Conservation (phyloP, 1,140 invertebrate genomes). For the Venustaconcha ellipsiformis region DNA sequence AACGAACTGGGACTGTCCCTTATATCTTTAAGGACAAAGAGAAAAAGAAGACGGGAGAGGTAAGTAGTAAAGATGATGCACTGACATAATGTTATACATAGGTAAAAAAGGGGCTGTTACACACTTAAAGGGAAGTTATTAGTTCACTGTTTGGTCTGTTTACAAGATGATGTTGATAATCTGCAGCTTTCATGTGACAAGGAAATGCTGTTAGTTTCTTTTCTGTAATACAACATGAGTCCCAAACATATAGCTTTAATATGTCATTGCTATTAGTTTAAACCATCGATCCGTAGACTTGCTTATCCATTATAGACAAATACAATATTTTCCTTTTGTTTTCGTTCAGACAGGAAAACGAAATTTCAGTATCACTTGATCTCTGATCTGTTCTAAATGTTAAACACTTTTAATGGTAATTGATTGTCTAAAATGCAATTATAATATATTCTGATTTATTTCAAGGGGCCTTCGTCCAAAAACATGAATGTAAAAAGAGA, state of each 20-base stretch:
- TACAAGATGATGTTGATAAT: no score
- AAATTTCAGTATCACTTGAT: neutral
- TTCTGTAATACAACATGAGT: no score
- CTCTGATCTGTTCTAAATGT: neutral
- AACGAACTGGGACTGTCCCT: neutral
- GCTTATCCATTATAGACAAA: no score
- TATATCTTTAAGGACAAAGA: neutral
- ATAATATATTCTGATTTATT: neutral
- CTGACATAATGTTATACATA: neutral
- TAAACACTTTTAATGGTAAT: no score
- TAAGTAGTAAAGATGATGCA: neutral
- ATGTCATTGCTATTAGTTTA: no score
- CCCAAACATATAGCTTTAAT: no score
- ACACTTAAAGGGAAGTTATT: no score
- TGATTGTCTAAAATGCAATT: accelerated
- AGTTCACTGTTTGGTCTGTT: neutral
- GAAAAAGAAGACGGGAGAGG: neutral
- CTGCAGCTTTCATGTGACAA: neutral
- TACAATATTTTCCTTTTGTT: no score
- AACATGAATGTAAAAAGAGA: constrained; percentile 9
- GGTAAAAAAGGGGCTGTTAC: no score
- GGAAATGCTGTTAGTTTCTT: no score
- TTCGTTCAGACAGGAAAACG: no score
- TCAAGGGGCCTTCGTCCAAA: neutral
- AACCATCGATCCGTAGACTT: no score